Evolutionary conservation across 2,113 vertebrate species (phyloP).

Genomic region (Castor canadensis): DNA sequence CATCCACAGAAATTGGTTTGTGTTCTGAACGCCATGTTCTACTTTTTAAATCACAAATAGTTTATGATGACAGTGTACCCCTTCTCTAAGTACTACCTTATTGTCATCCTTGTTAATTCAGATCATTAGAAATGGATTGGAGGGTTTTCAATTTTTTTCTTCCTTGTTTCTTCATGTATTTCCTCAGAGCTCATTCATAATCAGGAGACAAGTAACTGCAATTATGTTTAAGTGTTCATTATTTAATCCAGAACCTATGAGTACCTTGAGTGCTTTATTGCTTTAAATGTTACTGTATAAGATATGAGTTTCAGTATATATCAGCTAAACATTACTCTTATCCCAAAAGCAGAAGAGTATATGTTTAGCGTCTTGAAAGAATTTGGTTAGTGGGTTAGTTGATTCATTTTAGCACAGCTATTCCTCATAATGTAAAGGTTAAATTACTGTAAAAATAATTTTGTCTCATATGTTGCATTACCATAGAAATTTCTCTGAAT

Average conservation of each 20-base stretch:
- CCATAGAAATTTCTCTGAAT: neutral
- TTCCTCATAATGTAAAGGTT: neutral
- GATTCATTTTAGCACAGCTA: neutral
- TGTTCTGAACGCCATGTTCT: constrained; percentile 73
- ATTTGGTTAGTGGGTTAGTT: neutral
- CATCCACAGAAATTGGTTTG: constrained; percentile 60
- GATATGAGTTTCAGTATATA: neutral
- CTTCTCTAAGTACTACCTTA: constrained; percentile 11
- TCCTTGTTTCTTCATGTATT: neutral
- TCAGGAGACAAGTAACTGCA: neutral
- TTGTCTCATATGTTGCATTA: neutral
- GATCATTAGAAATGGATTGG: constrained; percentile 6
- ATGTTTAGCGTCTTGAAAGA: neutral
- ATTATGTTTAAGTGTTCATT: neutral
- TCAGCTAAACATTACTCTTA: neutral
- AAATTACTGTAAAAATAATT: neutral
- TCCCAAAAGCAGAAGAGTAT: neutral
- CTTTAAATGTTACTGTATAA: neutral
- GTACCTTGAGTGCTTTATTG: neutral
- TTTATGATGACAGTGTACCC: constrained; percentile 56
- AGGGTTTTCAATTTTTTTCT: neutral
- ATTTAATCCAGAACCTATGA: neutral
- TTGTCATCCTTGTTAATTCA: constrained; percentile 42
- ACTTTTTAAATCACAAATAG: constrained; percentile 65
- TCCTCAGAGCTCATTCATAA: neutral